Evolutionary conservation across 1,140 invertebrate species (phyloP), one percentile per base, ranked within the genome.

Genomic region (Diuraphis noxia): DNA sequence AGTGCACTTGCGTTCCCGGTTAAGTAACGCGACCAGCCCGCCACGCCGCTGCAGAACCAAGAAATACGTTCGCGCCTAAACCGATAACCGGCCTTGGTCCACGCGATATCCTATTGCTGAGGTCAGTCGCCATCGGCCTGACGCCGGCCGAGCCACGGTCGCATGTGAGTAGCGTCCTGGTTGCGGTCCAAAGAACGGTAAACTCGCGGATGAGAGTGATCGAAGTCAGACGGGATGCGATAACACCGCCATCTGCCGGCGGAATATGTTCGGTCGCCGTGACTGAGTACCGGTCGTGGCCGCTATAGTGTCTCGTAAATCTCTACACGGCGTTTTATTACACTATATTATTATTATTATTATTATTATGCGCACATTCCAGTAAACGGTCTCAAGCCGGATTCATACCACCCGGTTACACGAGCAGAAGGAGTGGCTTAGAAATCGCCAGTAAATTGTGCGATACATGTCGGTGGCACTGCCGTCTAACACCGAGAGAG

Each of bases 1-100:
- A 9, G 0, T 0, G 21, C 0, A 0, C 21, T 8, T 0, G 6
- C 77, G 43, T 38, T 81, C 9, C 2, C 23, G 17, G 2, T 90
- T 91, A 91, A 82, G 72, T 91, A 91, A 91, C 23, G 30, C 6
- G 23, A 1, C 7, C 9, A 4, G 38, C 17, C 89, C 23, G 77
- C 2, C 13, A 6, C 1, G 19, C 19, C 77, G n/a, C 34, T 49
- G 77, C 23, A 81, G 89, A 91, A 21, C 23, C 8, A 4, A 1
- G 23, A 1, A n/a, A 21, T n/a, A 13, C 30, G 5, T 3, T 13
- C 2, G 40, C 0, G n/a, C 43, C 6, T 23, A 41, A 7, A 1
- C 19, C 13, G 23, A 6, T 5, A 17, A 2, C 19, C 0, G 43
- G 43, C 3, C 13, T 36, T 0, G 43, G 34, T 23, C 19, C 19